Base-by-base conservation (phyloP, 2,888 invertebrate genomes). In the Hypomecis punctinalis region DNA sequence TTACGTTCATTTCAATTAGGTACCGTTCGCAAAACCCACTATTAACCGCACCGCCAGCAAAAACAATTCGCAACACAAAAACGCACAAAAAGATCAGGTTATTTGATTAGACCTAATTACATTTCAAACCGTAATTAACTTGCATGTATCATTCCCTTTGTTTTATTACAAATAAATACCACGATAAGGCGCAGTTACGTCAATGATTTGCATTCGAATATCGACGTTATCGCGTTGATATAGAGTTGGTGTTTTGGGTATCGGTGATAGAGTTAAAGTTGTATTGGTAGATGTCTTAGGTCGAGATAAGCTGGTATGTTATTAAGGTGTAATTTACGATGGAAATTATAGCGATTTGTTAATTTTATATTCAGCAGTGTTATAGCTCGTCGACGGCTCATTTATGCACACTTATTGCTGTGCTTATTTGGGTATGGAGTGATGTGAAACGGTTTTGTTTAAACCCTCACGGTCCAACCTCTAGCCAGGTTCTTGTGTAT, bases 81-180 rank as follows among this genome's bases (percentile, higher is more conserved):
- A 84, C 78, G 78, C 74, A 86, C 73, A 84, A 85, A 83, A 85
- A 88, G 91, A 91, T 92, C 84, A 86, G 81, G 84, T 87, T 90
- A 91, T 90, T 91, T 89, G 91, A 91, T 91, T 90, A 91, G 80
- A 84, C 84, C 90, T 92, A 91, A 91, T 92, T 90, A 90, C 88
- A 86, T 90, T 89, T 89, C 89, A 86, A 88, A 81, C 80, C 81
- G 83, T 88, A 90, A 92, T 92, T 92, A 92, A 89, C 89, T 87
- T 83, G 84, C 86, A 85, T 81, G 86, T 90, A 90, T 90, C 85
- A 88, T 85, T 89, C 87, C 88, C 88, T 91, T 91, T 91, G 90
- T 91, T 90, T 90, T 90, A 89, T 89, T 86, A 86, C 84, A 76
- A 81, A 83, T 78, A 77, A 70, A 75, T 75, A 78, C 85, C 70